These are phyloP conservation scores for Trachelipus rathkii DNA, from an alignment of 1,140 invertebrate genomes.

Conservation along the genomic window DNA sequence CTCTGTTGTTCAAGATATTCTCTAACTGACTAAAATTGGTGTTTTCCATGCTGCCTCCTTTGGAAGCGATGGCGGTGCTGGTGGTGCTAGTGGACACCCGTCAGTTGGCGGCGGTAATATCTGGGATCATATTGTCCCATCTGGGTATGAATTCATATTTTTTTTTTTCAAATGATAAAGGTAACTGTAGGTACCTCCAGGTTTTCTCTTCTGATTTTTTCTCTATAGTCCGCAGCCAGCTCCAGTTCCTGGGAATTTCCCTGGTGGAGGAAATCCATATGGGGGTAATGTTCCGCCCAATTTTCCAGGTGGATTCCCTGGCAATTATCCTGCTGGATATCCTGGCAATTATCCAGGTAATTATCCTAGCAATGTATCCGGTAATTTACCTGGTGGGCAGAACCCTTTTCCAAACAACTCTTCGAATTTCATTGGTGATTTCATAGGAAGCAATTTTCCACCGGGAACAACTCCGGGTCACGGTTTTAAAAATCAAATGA, in stretches of 20 bases:
- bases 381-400: not conserved
- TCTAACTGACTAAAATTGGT: not conserved
- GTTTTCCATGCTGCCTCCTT: not conserved
- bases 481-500: not conserved
- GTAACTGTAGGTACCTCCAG: too few relatives aligned
- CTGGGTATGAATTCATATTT: not conserved
- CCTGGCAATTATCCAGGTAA: not conserved
- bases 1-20: too few relatives aligned
- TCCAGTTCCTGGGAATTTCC: not conserved
- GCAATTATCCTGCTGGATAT: not conserved
- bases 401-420: not conserved
- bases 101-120: not conserved
- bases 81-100: not conserved
- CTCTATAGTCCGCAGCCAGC: not conserved
- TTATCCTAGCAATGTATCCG: too few relatives aligned
- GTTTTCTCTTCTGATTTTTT: not conserved
- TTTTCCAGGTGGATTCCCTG: not conserved
- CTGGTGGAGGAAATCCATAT: not conserved
- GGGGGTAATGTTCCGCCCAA: not conserved
- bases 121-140: not conserved
- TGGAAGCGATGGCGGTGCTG: not conserved
- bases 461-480: not conserved
- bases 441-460: conserved; percentile 3
- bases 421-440: not conserved
- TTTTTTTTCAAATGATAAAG: not conserved